Conservation (phyloP, 2,888 invertebrate genomes). For the Drosophila limbata region DNA sequence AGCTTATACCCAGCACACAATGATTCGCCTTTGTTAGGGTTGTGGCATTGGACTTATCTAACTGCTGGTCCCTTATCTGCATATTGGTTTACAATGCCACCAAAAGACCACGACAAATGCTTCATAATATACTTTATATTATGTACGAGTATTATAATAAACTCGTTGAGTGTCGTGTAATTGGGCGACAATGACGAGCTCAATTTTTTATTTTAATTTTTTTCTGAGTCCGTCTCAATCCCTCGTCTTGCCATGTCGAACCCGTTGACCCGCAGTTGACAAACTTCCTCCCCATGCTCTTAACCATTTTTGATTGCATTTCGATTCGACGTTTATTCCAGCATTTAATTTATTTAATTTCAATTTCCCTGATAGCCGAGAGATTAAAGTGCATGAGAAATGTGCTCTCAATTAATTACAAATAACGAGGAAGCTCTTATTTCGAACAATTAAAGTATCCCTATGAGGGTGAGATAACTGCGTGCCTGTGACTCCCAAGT, state of each 20-base stretch:
- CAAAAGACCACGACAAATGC: conserved; percentile 31
- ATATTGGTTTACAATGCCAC: conserved; percentile 65
- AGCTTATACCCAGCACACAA: conserved; percentile 40
- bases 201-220: conserved; percentile 3
- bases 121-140: conserved; percentile 36
- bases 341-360: conserved; percentile 71
- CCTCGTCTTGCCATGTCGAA: background rate
- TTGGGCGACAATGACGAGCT: conserved; percentile 54
- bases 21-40: conserved; percentile 60
- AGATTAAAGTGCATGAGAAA: conserved; percentile 6
- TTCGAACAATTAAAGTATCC: conserved; percentile 29
- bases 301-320: conserved; percentile 45
- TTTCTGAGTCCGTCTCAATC: conserved; percentile 2
- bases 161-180: conserved; percentile 54
- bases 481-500: conserved; percentile 3
- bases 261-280: conserved; percentile 59
- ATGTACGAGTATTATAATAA: conserved; percentile 38
- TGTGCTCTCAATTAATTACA: conserved; percentile 59
- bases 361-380: conserved; percentile 20
- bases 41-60: conserved; percentile 56
- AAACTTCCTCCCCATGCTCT: conserved; percentile 2
- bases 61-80: conserved; percentile 69
- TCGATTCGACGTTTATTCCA: conserved; percentile 52
- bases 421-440: conserved; percentile 16
- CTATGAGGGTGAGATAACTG: conserved; percentile 27